phyloP scores from a whole-genome alignment of 2,888 invertebrate species.

The Eupithecia insigniata region DNA sequence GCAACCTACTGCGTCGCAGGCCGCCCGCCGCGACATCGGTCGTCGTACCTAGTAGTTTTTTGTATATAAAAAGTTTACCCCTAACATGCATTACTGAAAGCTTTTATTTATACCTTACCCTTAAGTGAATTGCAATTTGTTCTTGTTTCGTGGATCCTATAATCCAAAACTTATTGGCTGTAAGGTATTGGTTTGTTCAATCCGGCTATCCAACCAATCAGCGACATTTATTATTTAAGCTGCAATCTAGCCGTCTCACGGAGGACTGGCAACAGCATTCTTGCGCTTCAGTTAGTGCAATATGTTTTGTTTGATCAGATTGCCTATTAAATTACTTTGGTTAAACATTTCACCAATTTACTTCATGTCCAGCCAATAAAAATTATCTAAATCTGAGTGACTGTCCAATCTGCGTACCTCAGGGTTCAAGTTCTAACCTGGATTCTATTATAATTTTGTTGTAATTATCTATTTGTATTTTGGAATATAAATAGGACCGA shows the following conservation, averaged over 20 bases:
- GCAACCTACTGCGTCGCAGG: too few species aligned
- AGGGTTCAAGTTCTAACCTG: too few species aligned
- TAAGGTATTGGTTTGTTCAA: slow-evolving; percentile 28
- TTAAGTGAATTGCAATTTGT: slow-evolving; percentile 9
- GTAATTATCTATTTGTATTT: too few species aligned
- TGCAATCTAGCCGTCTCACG: background rate
- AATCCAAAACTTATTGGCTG: slow-evolving; percentile 23
- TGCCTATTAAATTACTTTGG: background rate
- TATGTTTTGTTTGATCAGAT: background rate
- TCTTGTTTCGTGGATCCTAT: slow-evolving; percentile 19
- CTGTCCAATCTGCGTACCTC: too few species aligned
- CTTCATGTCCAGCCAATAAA: too few species aligned
- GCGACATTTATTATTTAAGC: background rate
- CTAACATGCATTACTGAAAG: background rate
- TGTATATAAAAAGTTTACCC: too few species aligned
- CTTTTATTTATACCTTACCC: background rate
- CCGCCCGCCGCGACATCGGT: too few species aligned
- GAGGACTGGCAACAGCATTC: background rate
- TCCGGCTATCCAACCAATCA: background rate
- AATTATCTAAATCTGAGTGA: too few species aligned
- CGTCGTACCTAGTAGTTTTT: too few species aligned
- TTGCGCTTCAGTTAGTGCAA: background rate
- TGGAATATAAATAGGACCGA: too few species aligned
- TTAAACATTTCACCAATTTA: too few species aligned
- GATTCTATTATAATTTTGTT: too few species aligned